Percentiles rank a stretch among this genome's conserved stretches.
phyloP scores from a whole-genome alignment of 2,888 invertebrate genomes.

The Oasisia sp. region DNA sequence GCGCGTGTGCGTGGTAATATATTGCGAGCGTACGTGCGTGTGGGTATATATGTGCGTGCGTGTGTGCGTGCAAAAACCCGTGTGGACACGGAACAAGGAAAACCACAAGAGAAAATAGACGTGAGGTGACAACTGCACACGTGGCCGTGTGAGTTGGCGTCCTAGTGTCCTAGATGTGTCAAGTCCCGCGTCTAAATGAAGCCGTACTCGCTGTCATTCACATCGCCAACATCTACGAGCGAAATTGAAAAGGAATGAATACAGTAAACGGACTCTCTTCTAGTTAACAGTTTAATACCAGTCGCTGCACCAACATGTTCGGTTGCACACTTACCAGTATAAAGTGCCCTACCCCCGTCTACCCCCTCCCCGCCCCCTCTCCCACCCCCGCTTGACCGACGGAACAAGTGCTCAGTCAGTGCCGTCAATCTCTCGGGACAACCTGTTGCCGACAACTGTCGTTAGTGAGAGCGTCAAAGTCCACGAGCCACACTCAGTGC shows the following conservation, averaged over 20 bases:
- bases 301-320: not conserved
- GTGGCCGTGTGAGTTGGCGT: too few relatives aligned
- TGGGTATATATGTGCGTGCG: not conserved
- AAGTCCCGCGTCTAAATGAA: not conserved
- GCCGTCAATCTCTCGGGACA: not conserved
- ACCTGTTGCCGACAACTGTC: not conserved
- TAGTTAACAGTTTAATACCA: not conserved
- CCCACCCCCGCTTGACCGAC: not conserved
- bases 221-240: too few relatives aligned
- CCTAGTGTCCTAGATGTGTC: not conserved
- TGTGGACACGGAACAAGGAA: not conserved
- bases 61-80: not conserved
- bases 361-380: not conserved
- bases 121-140: too few relatives aligned
- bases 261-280: slow-evolving; percentile 1
- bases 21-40: not conserved
- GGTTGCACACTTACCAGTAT: too few relatives aligned
- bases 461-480: not conserved
- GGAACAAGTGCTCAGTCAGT: not conserved
- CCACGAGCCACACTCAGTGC: not conserved
- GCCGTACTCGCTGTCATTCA: too few relatives aligned
- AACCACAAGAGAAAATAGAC: too few relatives aligned
- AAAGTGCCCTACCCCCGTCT: not conserved
- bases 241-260: not conserved
- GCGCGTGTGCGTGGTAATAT: too few relatives aligned